Conservation (phyloP, 2,888 invertebrate species). For the Lamellibrachia satsuma region DNA sequence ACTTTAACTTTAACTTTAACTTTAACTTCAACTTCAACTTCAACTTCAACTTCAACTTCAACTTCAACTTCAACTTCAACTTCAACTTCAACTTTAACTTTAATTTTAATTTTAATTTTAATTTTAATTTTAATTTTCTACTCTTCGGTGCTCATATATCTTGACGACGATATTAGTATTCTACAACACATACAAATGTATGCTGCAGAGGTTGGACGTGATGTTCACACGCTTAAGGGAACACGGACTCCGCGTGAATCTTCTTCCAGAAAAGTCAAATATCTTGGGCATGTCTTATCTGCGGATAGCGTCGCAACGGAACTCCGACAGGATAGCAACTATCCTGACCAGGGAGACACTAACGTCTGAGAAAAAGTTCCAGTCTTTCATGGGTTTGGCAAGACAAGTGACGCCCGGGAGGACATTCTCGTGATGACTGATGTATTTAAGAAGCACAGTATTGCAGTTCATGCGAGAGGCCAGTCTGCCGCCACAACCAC, state of each 20-base stretch:
- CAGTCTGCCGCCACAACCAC: no score
- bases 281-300: conserved; percentile 30
- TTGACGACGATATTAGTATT: conserved; percentile 36
- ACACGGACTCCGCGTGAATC: conserved; percentile 14
- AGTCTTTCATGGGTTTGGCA: conserved; percentile 38
- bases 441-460: no score
- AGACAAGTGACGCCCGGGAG: conserved; percentile 27
- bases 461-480: no score
- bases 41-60: no score
- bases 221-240: conserved; percentile 1
- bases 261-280: conserved; percentile 29
- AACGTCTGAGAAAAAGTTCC: conserved; percentile 31
- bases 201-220: background rate
- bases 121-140: background rate
- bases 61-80: no score
- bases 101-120: no score
- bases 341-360: conserved; percentile 39
- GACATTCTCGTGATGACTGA: no score
- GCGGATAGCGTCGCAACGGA: conserved; percentile 28
- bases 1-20: no score
- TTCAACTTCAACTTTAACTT: no score
- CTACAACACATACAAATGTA: conserved; percentile 19
- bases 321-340: conserved; percentile 36
- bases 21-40: no score
- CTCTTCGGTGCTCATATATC: conserved; percentile 24